A percentile compares a stretch with the other conserved stretches of the same genome.
Evolutionary conservation across 1,140 invertebrate genomes (phyloP).

Genomic region (Hycleus phaleratus): DNA sequence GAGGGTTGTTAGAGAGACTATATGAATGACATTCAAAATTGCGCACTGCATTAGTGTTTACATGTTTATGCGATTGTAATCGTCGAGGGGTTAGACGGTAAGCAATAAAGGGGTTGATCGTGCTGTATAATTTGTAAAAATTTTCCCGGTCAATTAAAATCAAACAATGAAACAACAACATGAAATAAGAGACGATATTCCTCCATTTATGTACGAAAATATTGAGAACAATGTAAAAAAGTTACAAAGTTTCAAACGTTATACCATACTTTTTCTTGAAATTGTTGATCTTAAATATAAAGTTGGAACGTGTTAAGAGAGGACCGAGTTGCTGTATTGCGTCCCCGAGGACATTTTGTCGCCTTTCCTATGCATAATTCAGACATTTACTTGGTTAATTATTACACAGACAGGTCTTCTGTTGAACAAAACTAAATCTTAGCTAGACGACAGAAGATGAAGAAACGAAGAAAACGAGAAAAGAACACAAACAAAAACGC

Average conservation of each 20-base stretch:
- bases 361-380: conserved; percentile 26
- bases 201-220: no score
- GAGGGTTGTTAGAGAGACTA: no score
- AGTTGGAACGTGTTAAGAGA: conserved; percentile 16
- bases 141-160: background rate
- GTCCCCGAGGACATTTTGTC: conserved; percentile 26
- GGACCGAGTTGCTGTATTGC: conserved; percentile 13
- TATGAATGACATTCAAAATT: no score
- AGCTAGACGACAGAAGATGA: conserved; percentile 7
- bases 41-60: conserved; percentile 25
- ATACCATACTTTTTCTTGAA: conserved; percentile 5
- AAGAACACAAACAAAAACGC: background rate
- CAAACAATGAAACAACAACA: background rate
- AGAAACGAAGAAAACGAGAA: background rate
- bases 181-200: background rate
- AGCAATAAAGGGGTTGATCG: background rate
- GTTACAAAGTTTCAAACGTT: no score
- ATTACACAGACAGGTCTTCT: conserved; percentile 23
- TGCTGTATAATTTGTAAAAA: background rate
- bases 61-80: conserved; percentile 27
- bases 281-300: conserved; percentile 16
- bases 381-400: conserved; percentile 23
- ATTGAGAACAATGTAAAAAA: no score
- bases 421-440: conserved; percentile 25
- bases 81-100: background rate